Evolutionary conservation across 2,113 vertebrate species (phyloP), one percentile per base, ranked within the genome.

Genomic region (Pelobates fuscus): DNA sequence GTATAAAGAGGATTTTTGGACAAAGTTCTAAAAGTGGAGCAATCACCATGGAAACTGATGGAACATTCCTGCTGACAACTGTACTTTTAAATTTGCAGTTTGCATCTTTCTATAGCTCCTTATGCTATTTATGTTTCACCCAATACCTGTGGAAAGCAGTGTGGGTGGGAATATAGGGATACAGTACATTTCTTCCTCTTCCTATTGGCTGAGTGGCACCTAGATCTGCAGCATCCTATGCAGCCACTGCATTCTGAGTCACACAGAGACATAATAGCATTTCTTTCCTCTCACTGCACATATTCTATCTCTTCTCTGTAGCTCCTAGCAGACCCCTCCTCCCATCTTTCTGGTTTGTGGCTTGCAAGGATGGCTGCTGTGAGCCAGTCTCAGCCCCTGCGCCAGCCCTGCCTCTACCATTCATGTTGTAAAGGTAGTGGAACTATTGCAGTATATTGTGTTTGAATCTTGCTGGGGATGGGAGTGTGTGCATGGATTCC

Each of bases 381-480:
- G 1, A 89, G 85, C 81, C 54, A 67, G 1, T 86, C 89, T 20
- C 88, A 89, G 64, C 88, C 91, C 70, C 86, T 93, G 24, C 87
- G 86, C 67, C 85, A 86, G 68, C 91, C 88, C 2, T 87, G 81
- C 69, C 46, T 73, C 15, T 92, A 90, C 77, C 85, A 84, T n/a
- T 81, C 82, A 4, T 82, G 79, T 1, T 89, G 91, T 66, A 91
- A 85, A 91, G 92, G 92, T 92, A 79, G 64, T 32, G 10, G 21
- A 18, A 49, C 18, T 8, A 26, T 25, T 54, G n/a, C 29, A 30
- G 63, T 12, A 29, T 58, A 18, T 44, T 60, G 25, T 21, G 8
- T 18, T 20, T 37, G 32, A 15, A 17, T 10, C 10, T 37, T 37
- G 32, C 14, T 12, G 12, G 0, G 21, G 26, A 7, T 17, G 26